phyloP scores from a whole-genome alignment of 2,113 vertebrate genomes.

The Rhinolophus sinicus region DNA sequence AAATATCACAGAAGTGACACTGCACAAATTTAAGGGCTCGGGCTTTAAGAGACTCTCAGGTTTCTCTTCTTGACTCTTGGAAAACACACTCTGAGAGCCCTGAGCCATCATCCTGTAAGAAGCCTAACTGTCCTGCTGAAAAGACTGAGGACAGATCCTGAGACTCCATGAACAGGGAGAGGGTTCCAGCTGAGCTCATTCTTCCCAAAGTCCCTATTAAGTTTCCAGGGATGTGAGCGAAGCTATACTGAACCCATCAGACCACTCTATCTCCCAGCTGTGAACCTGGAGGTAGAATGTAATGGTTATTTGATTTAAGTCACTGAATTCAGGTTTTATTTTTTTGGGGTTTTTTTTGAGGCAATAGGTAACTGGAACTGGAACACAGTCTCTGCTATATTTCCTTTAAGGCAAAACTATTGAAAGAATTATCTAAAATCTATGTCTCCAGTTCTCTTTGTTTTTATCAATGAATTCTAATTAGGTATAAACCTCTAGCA shows the following conservation, averaged over 20 bases:
- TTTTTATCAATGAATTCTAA: background rate
- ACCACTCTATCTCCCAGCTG: background rate
- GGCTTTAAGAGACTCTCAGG: background rate
- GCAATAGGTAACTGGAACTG: background rate
- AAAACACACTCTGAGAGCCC: background rate
- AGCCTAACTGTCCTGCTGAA: background rate
- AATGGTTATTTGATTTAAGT: background rate
- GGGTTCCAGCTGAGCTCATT: background rate
- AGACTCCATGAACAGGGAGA: background rate
- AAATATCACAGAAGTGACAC: background rate
- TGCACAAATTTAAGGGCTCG: background rate
- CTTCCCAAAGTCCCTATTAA: background rate
- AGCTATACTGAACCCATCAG: background rate
- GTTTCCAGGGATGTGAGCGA: background rate
- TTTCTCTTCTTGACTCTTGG: background rate
- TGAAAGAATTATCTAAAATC: conserved; percentile 1
- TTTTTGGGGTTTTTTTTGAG: background rate
- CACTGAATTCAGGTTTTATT: background rate
- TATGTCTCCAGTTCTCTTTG: background rate
- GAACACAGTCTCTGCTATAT: background rate
- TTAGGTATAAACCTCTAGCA: background rate
- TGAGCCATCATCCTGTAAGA: background rate
- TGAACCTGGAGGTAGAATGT: background rate
- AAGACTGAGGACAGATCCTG: background rate
- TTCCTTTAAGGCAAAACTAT: background rate